Evolutionary conservation across 2,888 invertebrate species (phyloP), one percentile per base, ranked within the genome.

Genomic region (Amphipyra berbera): DNA sequence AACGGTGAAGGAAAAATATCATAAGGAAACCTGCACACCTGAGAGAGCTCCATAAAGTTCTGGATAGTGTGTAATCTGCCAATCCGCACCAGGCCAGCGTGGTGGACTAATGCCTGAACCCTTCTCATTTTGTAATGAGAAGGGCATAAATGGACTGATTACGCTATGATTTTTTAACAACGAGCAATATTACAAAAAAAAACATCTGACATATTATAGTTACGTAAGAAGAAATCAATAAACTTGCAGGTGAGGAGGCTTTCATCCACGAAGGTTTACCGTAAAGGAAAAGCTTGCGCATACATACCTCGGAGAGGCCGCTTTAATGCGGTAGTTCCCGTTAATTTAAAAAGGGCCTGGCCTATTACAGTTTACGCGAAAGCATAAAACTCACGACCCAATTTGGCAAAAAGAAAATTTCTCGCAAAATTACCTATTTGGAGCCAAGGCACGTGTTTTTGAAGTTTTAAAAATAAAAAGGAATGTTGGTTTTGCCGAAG

Each of bases 331-430:
- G 81, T 80, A 80, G 71, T 80, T 76, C 55, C 35, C 79, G 78
- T 78, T 77, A 82, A 81, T 78, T 81, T 79, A 79, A 82, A 82
- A 80, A 74, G 71, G 78, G 76, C 75, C 73, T 63, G 47, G 61
- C 75, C 78, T 83, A 76, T 82, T 81, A 75, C 76, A 84, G 83
- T 86, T 83, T 85, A 85, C 82, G 85, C 74, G 81, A 79, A 80
- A 80, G 79, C 86, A 84, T 86, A 84, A 86, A 86, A 82, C 78
- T 82, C 78, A 81, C 72, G 80, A 78, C 81, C 82, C 84, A 86
- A 86, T 85, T 86, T 82, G 68, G 77, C 70, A 78, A 83, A 83
- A 86, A 85, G 84, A 86, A 84, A 84, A 79, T 84, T 85, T 79
- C 79, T 76, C 75, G 74, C 58, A 68, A 81, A 85, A 85, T 84